Evolutionary conservation across 2,113 vertebrate species (phyloP).

Genomic region (Garra rufa): DNA sequence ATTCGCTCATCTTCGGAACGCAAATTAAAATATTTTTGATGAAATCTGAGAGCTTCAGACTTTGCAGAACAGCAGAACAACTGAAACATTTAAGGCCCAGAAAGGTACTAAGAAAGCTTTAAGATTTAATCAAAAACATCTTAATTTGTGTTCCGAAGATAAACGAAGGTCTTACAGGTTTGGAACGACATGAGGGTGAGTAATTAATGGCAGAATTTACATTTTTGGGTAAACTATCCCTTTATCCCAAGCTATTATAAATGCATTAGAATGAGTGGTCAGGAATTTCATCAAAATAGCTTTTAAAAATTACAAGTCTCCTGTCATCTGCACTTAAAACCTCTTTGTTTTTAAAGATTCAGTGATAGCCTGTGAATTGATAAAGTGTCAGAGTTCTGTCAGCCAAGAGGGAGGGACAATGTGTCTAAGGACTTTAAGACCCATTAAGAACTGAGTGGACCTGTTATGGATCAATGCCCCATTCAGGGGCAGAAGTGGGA

Average conservation of each 20-base stretch:
- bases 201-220: too few species aligned
- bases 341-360: slow-evolving; percentile 22
- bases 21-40: too few species aligned
- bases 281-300: background rate
- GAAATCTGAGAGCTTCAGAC: too few species aligned
- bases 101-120: too few species aligned
- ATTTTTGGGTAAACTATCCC: too few species aligned
- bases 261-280: background rate
- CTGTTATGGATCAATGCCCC: slow-evolving; percentile 17
- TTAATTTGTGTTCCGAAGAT: too few species aligned
- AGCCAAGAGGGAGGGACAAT: slow-evolving; percentile 10
- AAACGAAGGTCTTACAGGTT: too few species aligned
- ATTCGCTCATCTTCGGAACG: too few species aligned
- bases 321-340: background rate
- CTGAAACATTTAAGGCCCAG: too few species aligned
- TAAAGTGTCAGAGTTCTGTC: slow-evolving; percentile 17
- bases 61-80: too few species aligned
- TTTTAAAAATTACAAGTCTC: background rate
- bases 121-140: too few species aligned
- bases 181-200: too few species aligned
- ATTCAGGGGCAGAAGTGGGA: background rate
- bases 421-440: slow-evolving; percentile 9
- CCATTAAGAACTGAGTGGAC: slow-evolving; percentile 21
- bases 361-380: background rate
- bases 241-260: background rate